phyloP scores from a whole-genome alignment of 2,113 vertebrate species.

The Progne subis region DNA sequence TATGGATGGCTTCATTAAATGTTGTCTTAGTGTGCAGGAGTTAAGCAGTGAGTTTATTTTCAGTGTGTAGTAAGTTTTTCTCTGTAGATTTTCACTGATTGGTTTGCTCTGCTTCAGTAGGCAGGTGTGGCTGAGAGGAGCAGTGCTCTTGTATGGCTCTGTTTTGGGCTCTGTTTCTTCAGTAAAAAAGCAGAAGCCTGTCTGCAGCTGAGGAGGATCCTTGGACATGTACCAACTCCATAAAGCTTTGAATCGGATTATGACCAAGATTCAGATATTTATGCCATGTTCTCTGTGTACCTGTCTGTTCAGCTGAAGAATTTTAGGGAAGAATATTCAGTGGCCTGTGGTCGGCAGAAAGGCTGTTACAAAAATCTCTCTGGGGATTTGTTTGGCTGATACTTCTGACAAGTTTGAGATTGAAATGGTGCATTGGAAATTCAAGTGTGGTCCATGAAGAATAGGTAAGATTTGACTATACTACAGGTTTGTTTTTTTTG shows the following conservation, averaged over 20 bases:
- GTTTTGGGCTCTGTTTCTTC: neutral
- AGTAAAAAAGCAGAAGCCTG: neutral
- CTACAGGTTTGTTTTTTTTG: neutral
- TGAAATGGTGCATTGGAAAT: neutral
- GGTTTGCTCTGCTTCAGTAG: neutral
- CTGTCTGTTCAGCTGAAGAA: neutral
- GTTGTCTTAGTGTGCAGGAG: neutral
- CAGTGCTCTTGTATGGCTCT: neutral
- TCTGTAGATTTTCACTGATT: neutral
- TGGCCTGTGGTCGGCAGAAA: neutral
- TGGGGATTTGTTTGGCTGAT: neutral
- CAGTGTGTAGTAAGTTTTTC: no score
- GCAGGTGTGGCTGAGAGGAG: neutral
- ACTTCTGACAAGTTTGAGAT: neutral
- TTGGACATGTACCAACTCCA: fast-evolving
- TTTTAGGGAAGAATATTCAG: neutral
- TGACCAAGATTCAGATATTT: neutral
- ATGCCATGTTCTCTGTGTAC: fast-evolving
- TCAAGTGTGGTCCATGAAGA: neutral
- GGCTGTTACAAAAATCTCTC: neutral
- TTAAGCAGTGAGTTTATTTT: neutral
- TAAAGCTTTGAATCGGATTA: neutral
- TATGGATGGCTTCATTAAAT: neutral
- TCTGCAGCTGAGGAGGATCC: neutral
- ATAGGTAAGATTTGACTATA: neutral